These are phyloP conservation scores for Athalia rosae DNA, from an alignment of 2,888 invertebrate genomes.

Conservation along the genomic window DNA sequence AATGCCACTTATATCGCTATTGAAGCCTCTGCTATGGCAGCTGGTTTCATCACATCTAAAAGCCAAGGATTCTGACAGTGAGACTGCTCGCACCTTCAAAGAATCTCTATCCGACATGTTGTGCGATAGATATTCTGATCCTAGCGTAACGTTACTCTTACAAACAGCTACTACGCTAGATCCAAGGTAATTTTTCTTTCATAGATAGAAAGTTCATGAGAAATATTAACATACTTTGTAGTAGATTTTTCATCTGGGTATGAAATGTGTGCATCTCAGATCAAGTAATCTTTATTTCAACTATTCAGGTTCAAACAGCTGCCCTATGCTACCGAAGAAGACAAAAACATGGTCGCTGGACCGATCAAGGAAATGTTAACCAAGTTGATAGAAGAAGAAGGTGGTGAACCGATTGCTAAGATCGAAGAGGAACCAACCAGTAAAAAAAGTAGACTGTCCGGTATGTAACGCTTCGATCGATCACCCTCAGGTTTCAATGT, in stretches of 20 bases:
- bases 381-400: slow-evolving; percentile 69
- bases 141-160: slow-evolving; percentile 69
- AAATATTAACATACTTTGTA: background rate
- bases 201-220: background rate
- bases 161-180: slow-evolving; percentile 74
- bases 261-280: background rate
- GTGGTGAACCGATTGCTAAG: slow-evolving; percentile 58
- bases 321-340: slow-evolving; percentile 73
- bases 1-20: slow-evolving; percentile 73
- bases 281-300: background rate
- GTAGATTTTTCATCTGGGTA: background rate
- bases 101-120: slow-evolving; percentile 71
- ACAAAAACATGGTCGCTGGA: slow-evolving; percentile 68
- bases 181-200: slow-evolving; percentile 65
- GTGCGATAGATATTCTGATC: slow-evolving; percentile 69
- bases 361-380: slow-evolving; percentile 72
- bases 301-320: slow-evolving; percentile 71
- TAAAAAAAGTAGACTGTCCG: slow-evolving; percentile 71
- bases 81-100: slow-evolving; percentile 69
- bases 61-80: slow-evolving; percentile 69
- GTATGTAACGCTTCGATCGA: slow-evolving; percentile 54
- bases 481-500: background rate
- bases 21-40: slow-evolving; percentile 75
- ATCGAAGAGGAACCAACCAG: slow-evolving; percentile 60
- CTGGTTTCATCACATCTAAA: slow-evolving; percentile 73